Percentiles rank a stretch among this genome's conserved stretches.
These are phyloP conservation scores for Spodoptera litura DNA, from an alignment of 1,140 invertebrate species.

Conservation along the genomic window DNA sequence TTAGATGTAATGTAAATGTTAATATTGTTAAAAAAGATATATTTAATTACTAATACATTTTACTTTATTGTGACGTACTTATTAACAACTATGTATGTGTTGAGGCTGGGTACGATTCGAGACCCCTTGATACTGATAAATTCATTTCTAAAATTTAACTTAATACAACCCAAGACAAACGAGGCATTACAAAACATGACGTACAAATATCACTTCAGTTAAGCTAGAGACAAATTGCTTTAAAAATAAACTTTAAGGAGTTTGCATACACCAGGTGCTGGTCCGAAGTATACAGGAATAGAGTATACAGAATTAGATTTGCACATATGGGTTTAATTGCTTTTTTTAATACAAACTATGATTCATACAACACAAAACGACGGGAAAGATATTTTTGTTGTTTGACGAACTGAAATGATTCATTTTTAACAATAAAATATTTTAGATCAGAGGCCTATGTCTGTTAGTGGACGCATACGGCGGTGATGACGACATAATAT, in stretches of 20 bases:
- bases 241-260: slow-evolving; percentile 12
- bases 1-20: not conserved
- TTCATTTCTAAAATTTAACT: too few species aligned
- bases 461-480: not conserved
- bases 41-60: too few species aligned
- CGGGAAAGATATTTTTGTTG: not conserved
- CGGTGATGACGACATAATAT: too few species aligned
- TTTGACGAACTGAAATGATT: not conserved
- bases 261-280: slow-evolving; percentile 26
- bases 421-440: not conserved
- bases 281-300: slow-evolving; percentile 15
- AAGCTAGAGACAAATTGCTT: slow-evolving; percentile 27
- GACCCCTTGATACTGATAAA: too few species aligned
- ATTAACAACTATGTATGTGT: too few species aligned
- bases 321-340: slow-evolving; percentile 39
- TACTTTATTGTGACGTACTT: too few species aligned
- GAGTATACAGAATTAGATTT: slow-evolving; percentile 9
- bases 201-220: not conserved
- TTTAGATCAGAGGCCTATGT: not conserved
- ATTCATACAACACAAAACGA: slow-evolving; percentile 23
- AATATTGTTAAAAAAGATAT: too few species aligned
- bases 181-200: not conserved
- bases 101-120: too few species aligned
- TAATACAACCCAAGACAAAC: too few species aligned
- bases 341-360: slow-evolving; percentile 14